Base-by-base conservation (phyloP, 2,888 invertebrate species). In the Cephus pygmeus region DNA sequence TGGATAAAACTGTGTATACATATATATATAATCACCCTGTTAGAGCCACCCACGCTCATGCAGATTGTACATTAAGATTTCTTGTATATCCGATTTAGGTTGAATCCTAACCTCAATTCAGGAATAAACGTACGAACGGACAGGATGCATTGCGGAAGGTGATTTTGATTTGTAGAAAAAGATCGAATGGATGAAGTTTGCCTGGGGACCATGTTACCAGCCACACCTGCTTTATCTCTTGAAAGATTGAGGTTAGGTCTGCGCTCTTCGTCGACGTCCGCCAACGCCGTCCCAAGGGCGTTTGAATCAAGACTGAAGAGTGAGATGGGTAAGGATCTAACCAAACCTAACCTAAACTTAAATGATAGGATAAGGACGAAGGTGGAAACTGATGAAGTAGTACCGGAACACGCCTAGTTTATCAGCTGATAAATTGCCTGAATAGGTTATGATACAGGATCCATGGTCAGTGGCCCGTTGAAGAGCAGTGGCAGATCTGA, bases 401-500 rank as follows among this genome's bases (percentile, higher is more conserved):
- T 33, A 34, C 75, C 75, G 79, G 81, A 81, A 85, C 85, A 85
- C 86, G 86, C 85, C 86, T 87, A 82, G 87, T 87, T 86, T 83
- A 75, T 79, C 77, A 56, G 33, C 80, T 87, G 87, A 87, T 87
- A 81, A 85, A 87, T 56, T 87, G 86, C 84, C 76, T 82, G 80
- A 85, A 84, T 33, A 71, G 71, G 71, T 12, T 31, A 31, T 33
- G 71, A 71, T 71, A 31, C 4, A 71, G 33, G 71, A 34, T 31
- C 71, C 33, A 71, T 71, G 33, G 71, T 71, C 71, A 34, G 34
- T 71, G 80, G 79, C 77, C 80, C 82, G 83, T 84, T 40, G 82
- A 81, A 83, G 84, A 87, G 86, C 87, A 77, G 87, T 87, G 87
- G 87, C 87, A 86, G 85, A 87, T 87, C 81, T 79, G 75, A 86